Percentiles rank a stretch among this genome's conserved stretches.
phyloP scores from a whole-genome alignment of 1,140 invertebrate species.

The Chrysomallon squamiferum region DNA sequence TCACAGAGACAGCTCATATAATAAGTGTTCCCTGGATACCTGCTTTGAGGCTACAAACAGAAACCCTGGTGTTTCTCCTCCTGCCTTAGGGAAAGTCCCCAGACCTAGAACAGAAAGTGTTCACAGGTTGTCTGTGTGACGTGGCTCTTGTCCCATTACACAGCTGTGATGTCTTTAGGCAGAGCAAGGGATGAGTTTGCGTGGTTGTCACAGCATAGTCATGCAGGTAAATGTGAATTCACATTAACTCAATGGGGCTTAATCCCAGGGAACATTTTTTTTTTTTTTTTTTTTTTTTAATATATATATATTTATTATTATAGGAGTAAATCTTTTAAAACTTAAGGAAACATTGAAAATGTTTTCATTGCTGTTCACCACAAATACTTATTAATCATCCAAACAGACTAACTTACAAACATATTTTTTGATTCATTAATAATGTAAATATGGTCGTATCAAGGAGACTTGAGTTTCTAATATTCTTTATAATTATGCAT shows the following conservation, averaged over 20 bases:
- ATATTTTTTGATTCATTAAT: too few relatives aligned
- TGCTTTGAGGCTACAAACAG: constrained; percentile 29
- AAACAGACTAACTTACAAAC: too few relatives aligned
- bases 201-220: constrained; percentile 42
- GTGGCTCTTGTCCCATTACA: constrained; percentile 1
- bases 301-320: too few relatives aligned
- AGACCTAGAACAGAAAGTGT: constrained; percentile 40
- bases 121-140: constrained; percentile 9
- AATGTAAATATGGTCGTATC: too few relatives aligned
- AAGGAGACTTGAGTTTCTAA: too few relatives aligned
- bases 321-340: too few relatives aligned
- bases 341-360: too few relatives aligned
- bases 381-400: too few relatives aligned
- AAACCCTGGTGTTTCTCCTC: constrained; percentile 21
- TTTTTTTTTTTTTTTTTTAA: background rate
- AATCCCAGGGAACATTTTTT: constrained; percentile 20
- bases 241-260: constrained; percentile 44
- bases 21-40: constrained; percentile 16
- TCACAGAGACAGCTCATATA: too few relatives aligned
- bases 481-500: too few relatives aligned
- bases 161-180: constrained; percentile 29
- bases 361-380: too few relatives aligned
- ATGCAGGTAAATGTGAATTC: constrained; percentile 33
- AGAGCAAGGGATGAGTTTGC: constrained; percentile 29
- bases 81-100: constrained; percentile 44